Evolutionary conservation across 2,888 invertebrate species (phyloP), one percentile per base, ranked within the genome.

Genomic region (Scelioninae gen. 2): DNA sequence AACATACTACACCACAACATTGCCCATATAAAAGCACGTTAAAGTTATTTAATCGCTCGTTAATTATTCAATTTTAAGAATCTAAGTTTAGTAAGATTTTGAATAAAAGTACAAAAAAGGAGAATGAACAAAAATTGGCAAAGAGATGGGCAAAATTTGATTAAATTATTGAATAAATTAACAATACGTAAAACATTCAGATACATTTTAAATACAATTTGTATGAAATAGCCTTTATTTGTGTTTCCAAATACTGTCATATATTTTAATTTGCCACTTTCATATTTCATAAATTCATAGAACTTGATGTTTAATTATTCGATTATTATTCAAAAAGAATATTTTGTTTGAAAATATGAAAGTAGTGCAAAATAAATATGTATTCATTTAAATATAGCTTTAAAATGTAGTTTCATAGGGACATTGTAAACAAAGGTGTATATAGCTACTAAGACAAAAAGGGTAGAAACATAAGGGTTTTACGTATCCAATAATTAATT

Each of bases 1-100:
- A 65, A 55, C 35, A 37, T 9, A 53, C 19, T 61, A 65, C 65
- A 74, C 70, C 70, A 45, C 61, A 74, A 70, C 64, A 63, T 50
- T 74, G 61, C 57, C 61, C 73, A 74, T 70, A 37, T 58, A 61
- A 65, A 72, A 74, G 73, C 73, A 73, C 68, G 58, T 41, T 46
- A 65, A 65, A 68, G 58, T 73, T 52, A 53, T 69, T 69, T 22
- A 19, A 60, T 64, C 60, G 57, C 41, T 68, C 9, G 19, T 58
- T 61, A 52, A 68, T 50, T 73, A 57, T 57, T 19, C 41, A 72
- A 25, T 35, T 60, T 15, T 60, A 35, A 52, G 13, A 70, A 28
- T 41, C 61, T 16, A 64, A 57, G 45, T 64, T 71, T 55, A 60
- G 35, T 43, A 19, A 60, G 45, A 69, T n/a, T n/a, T n/a, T n/a